These are phyloP conservation scores for rat (Rattus norvegicus) DNA, from an alignment of 2,113 vertebrate genomes.

Conservation along the genomic window GRCr8 NC_086020.1:192079501-192080000, in stretches of 20 bases:
- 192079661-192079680: not conserved
- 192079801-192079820: not conserved
- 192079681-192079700: not conserved
- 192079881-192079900: not conserved
- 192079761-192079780: conserved; percentile 1
- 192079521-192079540: not conserved
- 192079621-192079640: not conserved
- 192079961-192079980: not conserved
- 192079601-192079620: not conserved
- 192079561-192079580: not conserved
- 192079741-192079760: not conserved
- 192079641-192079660: not conserved
- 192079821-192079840: not conserved
- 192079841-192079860: not conserved
- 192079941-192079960: not conserved
- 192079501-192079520: not conserved
- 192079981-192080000: not conserved
- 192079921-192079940: not conserved
- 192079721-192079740: not conserved
- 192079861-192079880: not conserved
- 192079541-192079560: not conserved
- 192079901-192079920: not conserved
- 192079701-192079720: too few relatives aligned
- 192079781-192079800: not conserved
- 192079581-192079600: not conserved